Evolutionary conservation across 2,888 invertebrate genomes (phyloP).

Genomic region (Amphipoea oculea): DNA sequence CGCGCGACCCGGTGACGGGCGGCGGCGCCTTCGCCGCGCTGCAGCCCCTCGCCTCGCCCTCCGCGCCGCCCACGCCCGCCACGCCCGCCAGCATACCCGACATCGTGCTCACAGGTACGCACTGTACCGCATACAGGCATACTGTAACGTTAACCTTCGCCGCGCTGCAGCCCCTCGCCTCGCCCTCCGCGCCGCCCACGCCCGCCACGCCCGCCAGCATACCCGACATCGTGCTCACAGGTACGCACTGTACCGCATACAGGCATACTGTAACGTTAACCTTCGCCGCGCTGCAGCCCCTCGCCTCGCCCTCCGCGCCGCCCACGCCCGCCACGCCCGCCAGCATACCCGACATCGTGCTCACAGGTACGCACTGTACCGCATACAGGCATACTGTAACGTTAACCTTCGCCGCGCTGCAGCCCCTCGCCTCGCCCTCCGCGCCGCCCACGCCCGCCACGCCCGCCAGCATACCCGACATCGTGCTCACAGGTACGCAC

Average conservation of each 20-base stretch:
- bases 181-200: conserved; percentile 71
- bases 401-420: too few species aligned
- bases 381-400: too few species aligned
- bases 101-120: conserved; percentile 94
- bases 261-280: too few species aligned
- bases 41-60: conserved; percentile 83
- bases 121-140: neutral
- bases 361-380: conserved; percentile 91
- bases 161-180: too few species aligned
- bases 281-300: too few species aligned
- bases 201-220: conserved; percentile 94
- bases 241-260: conserved; percentile 79
- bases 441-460: conserved; percentile 90
- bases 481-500: conserved; percentile 94
- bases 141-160: too few species aligned
- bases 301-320: conserved; percentile 68
- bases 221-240: conserved; percentile 96
- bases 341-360: conserved; percentile 95
- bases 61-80: conserved; percentile 87
- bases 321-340: conserved; percentile 93
- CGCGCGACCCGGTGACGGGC: conserved; percentile 88
- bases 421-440: conserved; percentile 37
- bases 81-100: conserved; percentile 95
- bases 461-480: conserved; percentile 95
- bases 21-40: conserved; percentile 91